These are phyloP conservation scores for Microcebus murinus DNA, from an alignment of 2,113 vertebrate genomes.

Conservation along the genomic window DNA sequence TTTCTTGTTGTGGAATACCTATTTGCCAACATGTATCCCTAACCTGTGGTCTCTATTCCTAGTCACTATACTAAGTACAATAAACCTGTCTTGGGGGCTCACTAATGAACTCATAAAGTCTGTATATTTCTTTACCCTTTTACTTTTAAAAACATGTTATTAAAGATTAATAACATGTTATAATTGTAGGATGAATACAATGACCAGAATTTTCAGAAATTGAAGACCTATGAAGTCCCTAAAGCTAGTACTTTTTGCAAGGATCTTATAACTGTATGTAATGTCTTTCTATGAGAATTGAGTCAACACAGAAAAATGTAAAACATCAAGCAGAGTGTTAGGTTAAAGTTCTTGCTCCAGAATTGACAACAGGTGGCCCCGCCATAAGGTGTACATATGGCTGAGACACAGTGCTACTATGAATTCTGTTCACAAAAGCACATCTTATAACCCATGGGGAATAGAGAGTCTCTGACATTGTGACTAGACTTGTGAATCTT, in stretches of 20 bases:
- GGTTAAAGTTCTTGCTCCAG: not conserved
- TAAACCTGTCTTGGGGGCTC: not conserved
- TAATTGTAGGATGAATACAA: not conserved
- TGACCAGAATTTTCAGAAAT: not conserved
- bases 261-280: not conserved
- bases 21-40: not conserved
- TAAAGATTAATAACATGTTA: not conserved
- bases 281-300: not conserved
- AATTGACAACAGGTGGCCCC: constrained; percentile 56
- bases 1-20: not conserved
- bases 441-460: not conserved
- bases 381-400: constrained; percentile 75
- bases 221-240: not conserved
- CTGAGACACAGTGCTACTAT: not conserved
- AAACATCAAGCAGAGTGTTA: not conserved
- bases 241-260: not conserved
- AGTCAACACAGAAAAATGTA: constrained; percentile 7
- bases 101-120: not conserved
- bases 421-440: not conserved
- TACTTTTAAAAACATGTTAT: not conserved
- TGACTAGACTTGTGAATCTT: constrained; percentile 7
- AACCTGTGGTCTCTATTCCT: not conserved
- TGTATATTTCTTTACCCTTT: not conserved
- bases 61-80: not conserved
- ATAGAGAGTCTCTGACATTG: not conserved